Percentiles rank a stretch among this genome's conserved stretches.
Conservation (phyloP, 2,797 vertebrate genomes). For the Eremophila alpestris region DNA sequence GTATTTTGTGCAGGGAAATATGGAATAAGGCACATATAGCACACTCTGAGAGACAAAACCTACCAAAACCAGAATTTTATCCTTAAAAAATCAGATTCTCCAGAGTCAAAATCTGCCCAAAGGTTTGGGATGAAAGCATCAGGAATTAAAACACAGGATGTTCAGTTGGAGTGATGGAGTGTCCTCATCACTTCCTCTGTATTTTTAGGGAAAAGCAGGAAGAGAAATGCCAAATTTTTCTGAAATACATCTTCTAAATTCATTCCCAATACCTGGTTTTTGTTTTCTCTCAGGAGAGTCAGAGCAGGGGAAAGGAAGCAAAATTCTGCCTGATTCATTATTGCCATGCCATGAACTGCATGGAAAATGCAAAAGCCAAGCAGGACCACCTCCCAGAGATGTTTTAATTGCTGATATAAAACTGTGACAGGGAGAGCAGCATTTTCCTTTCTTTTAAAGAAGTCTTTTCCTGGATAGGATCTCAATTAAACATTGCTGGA, state of each 20-base stretch:
- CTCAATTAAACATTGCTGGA: neutral
- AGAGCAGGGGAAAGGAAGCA: neutral
- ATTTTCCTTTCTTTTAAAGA: neutral
- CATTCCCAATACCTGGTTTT: accelerated
- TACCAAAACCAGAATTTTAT: neutral
- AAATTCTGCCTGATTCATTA: accelerated
- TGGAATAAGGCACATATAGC: neutral
- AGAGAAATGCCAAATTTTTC: neutral
- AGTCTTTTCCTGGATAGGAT: neutral
- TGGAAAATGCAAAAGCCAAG: neutral
- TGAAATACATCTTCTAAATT: accelerated
- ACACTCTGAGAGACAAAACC: neutral
- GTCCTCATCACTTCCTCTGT: neutral
- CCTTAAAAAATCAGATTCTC: neutral
- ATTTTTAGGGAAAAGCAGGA: neutral
- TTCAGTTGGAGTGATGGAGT: neutral
- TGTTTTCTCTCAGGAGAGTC: neutral
- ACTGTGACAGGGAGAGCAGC: neutral
- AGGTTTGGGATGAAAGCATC: neutral
- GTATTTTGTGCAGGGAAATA: neutral
- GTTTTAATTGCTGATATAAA: neutral
- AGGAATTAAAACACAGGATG: neutral
- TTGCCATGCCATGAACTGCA: accelerated
- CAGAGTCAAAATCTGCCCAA: neutral
- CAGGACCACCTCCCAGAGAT: neutral